A percentile compares a stretch with the other conserved stretches of the same genome.
Evolutionary conservation across 2,113 vertebrate genomes (phyloP).

Genomic region (Gulo gulo): DNA sequence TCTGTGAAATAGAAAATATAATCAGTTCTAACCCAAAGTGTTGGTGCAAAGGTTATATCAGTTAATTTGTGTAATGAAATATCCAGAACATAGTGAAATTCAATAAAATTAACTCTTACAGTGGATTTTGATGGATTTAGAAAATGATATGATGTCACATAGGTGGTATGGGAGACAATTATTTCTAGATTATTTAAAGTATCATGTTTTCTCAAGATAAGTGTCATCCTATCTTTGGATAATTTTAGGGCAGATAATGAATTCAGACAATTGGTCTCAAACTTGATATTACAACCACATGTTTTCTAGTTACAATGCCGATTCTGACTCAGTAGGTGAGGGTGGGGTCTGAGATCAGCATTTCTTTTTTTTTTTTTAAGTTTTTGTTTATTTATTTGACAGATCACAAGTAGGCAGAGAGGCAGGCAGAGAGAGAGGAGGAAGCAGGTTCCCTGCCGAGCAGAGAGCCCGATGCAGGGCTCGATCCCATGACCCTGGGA

Average conservation of each 20-base stretch:
- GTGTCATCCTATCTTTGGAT: neutral
- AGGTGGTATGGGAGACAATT: neutral
- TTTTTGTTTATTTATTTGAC: no score
- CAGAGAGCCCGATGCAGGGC: no score
- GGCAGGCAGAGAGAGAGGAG: no score
- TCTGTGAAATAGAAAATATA: neutral
- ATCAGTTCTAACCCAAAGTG: neutral
- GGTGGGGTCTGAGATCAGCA: neutral
- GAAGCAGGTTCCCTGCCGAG: no score
- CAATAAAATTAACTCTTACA: neutral
- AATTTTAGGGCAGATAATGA: neutral
- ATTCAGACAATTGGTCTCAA: no score
- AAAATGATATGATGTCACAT: neutral
- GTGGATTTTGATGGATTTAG: neutral
- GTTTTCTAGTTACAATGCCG: neutral
- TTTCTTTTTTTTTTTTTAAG: neutral
- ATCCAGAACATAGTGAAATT: neutral
- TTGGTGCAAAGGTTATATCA: neutral
- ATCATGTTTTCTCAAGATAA: neutral
- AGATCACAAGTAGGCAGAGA: no score
- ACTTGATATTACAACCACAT: neutral
- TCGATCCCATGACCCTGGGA: no score
- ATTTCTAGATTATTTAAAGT: neutral
- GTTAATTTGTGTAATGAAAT: neutral
- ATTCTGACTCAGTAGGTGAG: neutral